Evolutionary conservation across 2,113 vertebrate species (phyloP).

Genomic region (Rhegmatorhina hoffmannsi): DNA sequence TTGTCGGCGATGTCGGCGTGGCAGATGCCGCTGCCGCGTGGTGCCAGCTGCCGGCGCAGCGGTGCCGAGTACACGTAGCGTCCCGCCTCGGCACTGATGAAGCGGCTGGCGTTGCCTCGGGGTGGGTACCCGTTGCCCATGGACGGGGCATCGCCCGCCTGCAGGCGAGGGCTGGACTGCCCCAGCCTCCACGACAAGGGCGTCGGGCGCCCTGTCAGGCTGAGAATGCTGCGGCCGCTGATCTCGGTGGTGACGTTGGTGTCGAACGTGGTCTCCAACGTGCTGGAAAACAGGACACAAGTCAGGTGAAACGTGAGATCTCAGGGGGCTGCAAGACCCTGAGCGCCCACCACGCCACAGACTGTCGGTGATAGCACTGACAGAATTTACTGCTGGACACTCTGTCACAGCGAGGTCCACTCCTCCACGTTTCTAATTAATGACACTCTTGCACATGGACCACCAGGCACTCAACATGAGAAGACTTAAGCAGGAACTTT

Average conservation of each 20-base stretch:
- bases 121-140: slow-evolving; percentile 87
- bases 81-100: slow-evolving; percentile 69
- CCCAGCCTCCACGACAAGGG: slow-evolving; percentile 93
- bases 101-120: slow-evolving; percentile 79
- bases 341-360: background rate
- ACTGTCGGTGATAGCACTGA: accelerated
- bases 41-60: slow-evolving; percentile 85
- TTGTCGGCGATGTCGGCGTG: slow-evolving; percentile 84
- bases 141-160: slow-evolving; percentile 93
- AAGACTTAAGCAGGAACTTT: background rate
- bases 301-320: background rate
- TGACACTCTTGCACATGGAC: background rate
- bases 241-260: slow-evolving; percentile 90
- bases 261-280: slow-evolving; percentile 94
- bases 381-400: background rate
- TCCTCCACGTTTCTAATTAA: background rate
- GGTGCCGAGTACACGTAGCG: slow-evolving; percentile 88
- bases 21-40: slow-evolving; percentile 81
- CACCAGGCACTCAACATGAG: background rate
- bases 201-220: slow-evolving; percentile 82
- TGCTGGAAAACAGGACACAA: slow-evolving; percentile 67
- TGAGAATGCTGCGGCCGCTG: slow-evolving; percentile 89
- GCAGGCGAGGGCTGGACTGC: slow-evolving; percentile 93
- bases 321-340: background rate
- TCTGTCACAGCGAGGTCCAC: background rate